phyloP scores from a whole-genome alignment of 2,888 invertebrate species.

The Steinernema hermaphroditum region DNA sequence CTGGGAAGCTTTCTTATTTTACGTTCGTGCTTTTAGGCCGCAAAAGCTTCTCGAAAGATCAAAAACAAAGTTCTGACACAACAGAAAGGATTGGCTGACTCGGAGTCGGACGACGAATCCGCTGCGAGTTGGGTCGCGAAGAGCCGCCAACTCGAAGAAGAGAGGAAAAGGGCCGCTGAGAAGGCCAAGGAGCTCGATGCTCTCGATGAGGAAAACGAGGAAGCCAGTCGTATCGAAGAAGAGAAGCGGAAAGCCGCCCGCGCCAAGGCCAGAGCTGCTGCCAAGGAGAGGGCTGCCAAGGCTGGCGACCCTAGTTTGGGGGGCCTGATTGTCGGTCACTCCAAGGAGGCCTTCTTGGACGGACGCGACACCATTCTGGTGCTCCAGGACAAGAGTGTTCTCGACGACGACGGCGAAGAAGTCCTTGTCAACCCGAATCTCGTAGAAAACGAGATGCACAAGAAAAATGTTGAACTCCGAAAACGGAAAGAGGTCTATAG shows the following conservation, averaged over 20 bases:
- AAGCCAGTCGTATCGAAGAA: conserved; percentile 81
- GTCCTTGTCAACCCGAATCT: conserved; percentile 77
- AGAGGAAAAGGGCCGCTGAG: conserved; percentile 82
- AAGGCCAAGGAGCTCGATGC: conserved; percentile 91
- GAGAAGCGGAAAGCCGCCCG: conserved; percentile 68
- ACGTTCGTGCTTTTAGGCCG: too few relatives aligned
- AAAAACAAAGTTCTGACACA: conserved; percentile 70
- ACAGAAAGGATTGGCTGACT: conserved; percentile 56
- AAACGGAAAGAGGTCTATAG: conserved; percentile 77
- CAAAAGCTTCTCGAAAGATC: conserved; percentile 70
- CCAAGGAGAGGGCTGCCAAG: not conserved
- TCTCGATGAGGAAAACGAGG: conserved; percentile 90
- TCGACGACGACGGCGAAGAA: conserved; percentile 83
- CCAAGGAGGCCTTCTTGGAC: conserved; percentile 59
- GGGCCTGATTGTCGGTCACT: conserved; percentile 85
- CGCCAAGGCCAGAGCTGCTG: conserved; percentile 28
- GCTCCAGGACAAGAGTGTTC: conserved; percentile 85
- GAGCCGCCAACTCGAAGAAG: conserved; percentile 77
- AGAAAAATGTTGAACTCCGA: conserved; percentile 79
- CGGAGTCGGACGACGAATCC: conserved; percentile 47
- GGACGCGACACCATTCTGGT: conserved; percentile 81
- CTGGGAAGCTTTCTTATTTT: too few relatives aligned
- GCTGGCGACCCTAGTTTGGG: conserved; percentile 48
- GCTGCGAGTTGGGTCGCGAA: conserved; percentile 79
- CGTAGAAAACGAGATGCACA: conserved; percentile 67